Evolutionary conservation across 2,888 invertebrate genomes (phyloP), one percentile per base, ranked within the genome.

Genomic region (Exocentrus adspersus): DNA sequence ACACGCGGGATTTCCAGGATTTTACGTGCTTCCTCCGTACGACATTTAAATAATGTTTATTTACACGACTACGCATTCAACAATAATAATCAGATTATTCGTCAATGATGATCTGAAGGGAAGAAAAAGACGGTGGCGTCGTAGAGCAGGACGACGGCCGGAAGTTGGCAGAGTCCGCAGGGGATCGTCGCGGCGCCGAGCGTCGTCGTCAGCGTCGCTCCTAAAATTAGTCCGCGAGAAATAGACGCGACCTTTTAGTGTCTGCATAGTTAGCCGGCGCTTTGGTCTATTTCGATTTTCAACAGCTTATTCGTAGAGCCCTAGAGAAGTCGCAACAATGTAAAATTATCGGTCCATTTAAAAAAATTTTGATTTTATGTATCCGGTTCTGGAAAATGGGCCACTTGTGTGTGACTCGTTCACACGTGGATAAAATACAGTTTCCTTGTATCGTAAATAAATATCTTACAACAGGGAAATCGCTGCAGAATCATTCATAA

Each of bases 161-260:
- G 80, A 82, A 79, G 78, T 80, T 78, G 79, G 79, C 78, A 76
- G 78, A 78, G 78, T 81, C 80, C 80, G 77, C 79, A 73, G 74
- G 77, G 77, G 72, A 74, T 74, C 78, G 76, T 74, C 77, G 73
- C 75, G 79, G 76, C 78, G 76, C 78, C 77, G 73, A 72, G 63
- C 67, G 64, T 61, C 64, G 64, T 61, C 64, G 62, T 56, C 64
- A 64, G 45, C 56, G 57, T 57, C 59, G 50, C 48, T 61, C 62
- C 72, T 73, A 74, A 73, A 74, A 72, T 74, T 79, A 77, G 77
- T 75, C 67, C 69, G 77, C 75, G 74, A 77, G 74, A 77, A 79
- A 77, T 77, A 77, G 75, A 75, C 67, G 75, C 74, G 77, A 76
- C 78, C 76, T 78, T 77, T 78, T 77, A 73, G 64, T 67, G 76